Conservation (phyloP, 1,140 invertebrate genomes). For the Drosophila funebris region DNA sequence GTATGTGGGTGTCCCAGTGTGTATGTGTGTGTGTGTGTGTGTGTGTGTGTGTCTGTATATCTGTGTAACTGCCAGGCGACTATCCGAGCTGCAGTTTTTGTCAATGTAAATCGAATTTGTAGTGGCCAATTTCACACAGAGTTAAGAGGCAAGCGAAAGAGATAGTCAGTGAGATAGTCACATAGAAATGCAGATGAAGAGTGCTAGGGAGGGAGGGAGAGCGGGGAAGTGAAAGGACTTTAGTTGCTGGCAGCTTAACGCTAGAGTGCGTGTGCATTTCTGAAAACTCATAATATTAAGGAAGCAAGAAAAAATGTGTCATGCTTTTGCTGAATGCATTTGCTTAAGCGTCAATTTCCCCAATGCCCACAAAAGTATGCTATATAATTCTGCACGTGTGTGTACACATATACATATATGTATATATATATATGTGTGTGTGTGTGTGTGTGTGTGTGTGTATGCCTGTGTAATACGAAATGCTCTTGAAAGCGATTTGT, state of each 20-base stretch:
- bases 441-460: neutral
- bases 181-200: neutral
- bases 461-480: neutral
- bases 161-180: neutral
- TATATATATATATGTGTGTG: neutral
- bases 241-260: conserved; percentile 30
- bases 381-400: neutral
- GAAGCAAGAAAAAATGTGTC: neutral
- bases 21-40: neutral
- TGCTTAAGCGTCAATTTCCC: conserved; percentile 30
- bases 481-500: conserved; percentile 9
- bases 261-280: conserved; percentile 28
- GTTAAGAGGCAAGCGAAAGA: neutral
- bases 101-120: conserved; percentile 46
- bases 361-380: conserved; percentile 27
- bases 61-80: neutral
- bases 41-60: conserved; percentile 2
- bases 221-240: neutral
- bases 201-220: neutral
- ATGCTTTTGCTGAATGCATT: conserved; percentile 15
- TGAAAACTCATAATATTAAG: conserved; percentile 15
- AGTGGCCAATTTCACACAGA: conserved; percentile 30
- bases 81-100: conserved; percentile 29
- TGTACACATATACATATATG: too few species aligned
- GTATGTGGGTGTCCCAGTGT: neutral